Conservation (phyloP, 2,797 vertebrate species). For the Sciurus carolinensis region DNA sequence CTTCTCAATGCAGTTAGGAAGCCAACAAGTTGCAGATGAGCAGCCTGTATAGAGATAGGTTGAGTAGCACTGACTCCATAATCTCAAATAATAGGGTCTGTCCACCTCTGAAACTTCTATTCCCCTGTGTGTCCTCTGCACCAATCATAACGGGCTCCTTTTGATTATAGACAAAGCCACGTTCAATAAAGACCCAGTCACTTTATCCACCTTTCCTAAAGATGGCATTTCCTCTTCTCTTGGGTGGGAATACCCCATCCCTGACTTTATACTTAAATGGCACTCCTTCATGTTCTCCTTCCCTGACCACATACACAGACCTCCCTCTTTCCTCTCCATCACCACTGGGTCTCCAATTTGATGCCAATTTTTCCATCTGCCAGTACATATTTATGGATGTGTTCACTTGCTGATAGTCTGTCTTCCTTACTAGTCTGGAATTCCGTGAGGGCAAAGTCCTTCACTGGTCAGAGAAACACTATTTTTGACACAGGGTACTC, state of each 20-base stretch:
- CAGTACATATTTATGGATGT: neutral
- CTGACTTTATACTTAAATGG: neutral
- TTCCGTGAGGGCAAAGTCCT: neutral
- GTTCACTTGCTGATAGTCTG: neutral
- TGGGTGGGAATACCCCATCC: neutral
- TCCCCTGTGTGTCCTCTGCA: neutral
- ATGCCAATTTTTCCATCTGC: neutral
- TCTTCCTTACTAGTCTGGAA: neutral
- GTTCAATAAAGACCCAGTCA: neutral
- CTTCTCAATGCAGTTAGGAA: neutral
- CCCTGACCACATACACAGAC: neutral
- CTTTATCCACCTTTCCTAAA: neutral
- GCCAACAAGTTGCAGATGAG: neutral
- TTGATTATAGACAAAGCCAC: neutral
- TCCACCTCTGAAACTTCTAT: neutral
- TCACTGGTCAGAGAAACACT: neutral
- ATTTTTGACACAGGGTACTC: neutral
- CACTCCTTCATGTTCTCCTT: neutral
- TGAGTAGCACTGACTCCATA: neutral
- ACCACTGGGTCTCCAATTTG: neutral
- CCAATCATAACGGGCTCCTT: neutral
- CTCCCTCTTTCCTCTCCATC: neutral
- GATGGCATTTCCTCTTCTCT: neutral
- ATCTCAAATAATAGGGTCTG: neutral
- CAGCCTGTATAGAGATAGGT: neutral